Percentiles rank a stretch among this genome's conserved stretches.
phyloP scores from a whole-genome alignment of 2,113 vertebrate species.

The Orthonyx spaldingii region DNA sequence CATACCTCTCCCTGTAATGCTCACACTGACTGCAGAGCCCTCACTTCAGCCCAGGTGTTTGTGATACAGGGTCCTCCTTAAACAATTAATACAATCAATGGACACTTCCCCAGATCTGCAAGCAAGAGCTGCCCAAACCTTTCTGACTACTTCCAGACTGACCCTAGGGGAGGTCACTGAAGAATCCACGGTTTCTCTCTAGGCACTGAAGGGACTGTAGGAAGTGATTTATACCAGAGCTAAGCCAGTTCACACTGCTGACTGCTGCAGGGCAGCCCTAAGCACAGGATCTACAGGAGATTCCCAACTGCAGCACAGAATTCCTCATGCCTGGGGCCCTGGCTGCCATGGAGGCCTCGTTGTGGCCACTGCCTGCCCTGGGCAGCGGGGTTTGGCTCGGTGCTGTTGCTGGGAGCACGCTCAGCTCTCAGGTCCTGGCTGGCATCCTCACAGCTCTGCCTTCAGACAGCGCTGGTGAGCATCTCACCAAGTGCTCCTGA shows the following conservation, averaged over 20 bases:
- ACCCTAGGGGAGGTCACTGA: neutral
- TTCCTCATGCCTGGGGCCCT: neutral
- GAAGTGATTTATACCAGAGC: neutral
- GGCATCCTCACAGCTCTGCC: constrained; percentile 12
- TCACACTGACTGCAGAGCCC: neutral
- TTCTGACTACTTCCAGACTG: neutral
- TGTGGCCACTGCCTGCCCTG: fast-evolving
- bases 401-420: neutral
- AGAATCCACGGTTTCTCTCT: neutral
- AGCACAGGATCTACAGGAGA: fast-evolving
- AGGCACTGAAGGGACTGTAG: fast-evolving
- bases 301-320: neutral
- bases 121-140: neutral
- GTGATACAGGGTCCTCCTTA: neutral
- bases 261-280: neutral
- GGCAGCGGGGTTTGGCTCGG: too few relatives aligned
- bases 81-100: fast-evolving
- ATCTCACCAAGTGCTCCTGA: neutral
- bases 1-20: too few relatives aligned
- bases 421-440: neutral
- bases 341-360: neutral
- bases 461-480: neutral
- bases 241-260: neutral
- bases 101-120: neutral
- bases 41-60: neutral